A percentile compares a stretch with the other conserved stretches of the same genome.
phyloP scores from a whole-genome alignment of 2,797 vertebrate species.

The Falco naumanni region DNA sequence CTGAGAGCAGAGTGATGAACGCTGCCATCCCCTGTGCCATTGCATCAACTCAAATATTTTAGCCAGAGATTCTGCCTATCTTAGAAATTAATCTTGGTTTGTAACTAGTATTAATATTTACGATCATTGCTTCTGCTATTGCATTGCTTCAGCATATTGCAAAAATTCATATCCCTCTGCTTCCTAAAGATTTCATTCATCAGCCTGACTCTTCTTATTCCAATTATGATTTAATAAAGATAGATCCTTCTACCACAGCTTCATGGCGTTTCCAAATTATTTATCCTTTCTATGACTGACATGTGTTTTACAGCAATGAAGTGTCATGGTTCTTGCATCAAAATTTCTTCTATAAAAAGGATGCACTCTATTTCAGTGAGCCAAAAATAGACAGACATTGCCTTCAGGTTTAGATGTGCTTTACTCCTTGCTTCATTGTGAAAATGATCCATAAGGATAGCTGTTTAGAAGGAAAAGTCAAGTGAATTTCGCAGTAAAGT shows the following conservation, averaged over 20 bases:
- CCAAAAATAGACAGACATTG: not conserved
- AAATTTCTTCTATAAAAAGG: not conserved
- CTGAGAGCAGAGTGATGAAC: not conserved
- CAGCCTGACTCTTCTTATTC: not conserved
- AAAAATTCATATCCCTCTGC: not conserved
- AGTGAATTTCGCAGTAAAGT: not conserved
- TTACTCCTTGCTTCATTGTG: not conserved
- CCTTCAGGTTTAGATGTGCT: not conserved
- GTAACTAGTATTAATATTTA: not conserved
- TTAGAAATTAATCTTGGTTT: not conserved
- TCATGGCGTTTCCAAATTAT: not conserved
- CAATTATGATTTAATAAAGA: constrained; percentile 9
- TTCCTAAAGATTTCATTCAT: not conserved
- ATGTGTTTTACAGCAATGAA: not conserved
- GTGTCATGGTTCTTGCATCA: not conserved
- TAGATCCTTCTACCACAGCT: not conserved
- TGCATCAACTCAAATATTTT: not conserved
- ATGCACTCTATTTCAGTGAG: not conserved
- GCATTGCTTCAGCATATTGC: not conserved
- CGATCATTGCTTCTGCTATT: not conserved
- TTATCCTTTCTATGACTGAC: not conserved
- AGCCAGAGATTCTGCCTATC: not conserved
- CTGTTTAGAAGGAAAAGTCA: not conserved
- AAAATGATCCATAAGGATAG: not conserved
- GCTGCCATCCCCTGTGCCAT: not conserved